Evolutionary conservation across 2,888 invertebrate genomes (phyloP), one percentile per base, ranked within the genome.

Genomic region (Hyalella azteca): DNA sequence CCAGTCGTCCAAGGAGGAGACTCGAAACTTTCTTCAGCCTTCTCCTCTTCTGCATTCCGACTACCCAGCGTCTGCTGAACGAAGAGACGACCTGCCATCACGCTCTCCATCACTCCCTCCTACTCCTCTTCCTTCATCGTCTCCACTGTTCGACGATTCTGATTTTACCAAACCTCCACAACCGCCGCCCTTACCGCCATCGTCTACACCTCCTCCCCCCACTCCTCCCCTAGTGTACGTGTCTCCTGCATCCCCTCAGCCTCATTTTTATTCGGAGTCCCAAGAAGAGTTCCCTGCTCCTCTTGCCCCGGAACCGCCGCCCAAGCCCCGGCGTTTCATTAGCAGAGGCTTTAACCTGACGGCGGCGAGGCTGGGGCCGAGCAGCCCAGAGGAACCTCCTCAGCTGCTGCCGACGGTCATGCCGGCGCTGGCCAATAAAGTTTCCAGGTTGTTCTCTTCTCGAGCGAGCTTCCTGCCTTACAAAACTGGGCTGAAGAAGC

Each of bases 131-230:
- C 59, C 40, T 32, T 66, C 66, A 3, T 66, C 66, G 32, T 66
- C 66, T 7, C 66, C 66, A 0, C 19, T 66, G 36, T 19, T 66
- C 36, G 36, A 66, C 19, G 13, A 32, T 11, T 66, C 22, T 66
- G 66, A 66, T 7, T 36, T 66, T n/a, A 11, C n/a, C 22, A 36
- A 36, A 7, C 39, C 36, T 66, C 9, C 45, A 9, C 36, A 66
- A 29, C 66, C 66, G 3, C 66, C 54, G 1, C 26, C 54, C 26
- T 29, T 29, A 26, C 54, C 54, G 22, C 54, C 54, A 26, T n/a
- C n/a, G n/a, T n/a, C n/a, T n/a, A n/a, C n/a, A 11, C 81, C 81
- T 13, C 81, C 83, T 49, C 83, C 83, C 26, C 78, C 83, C 22
- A 76, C 83, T 73, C 81, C 79, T n/a, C 81, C 81, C 13, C 77